Percentiles rank a stretch among this genome's conserved stretches.
Evolutionary conservation across 2,113 vertebrate genomes (phyloP).

Genomic region (Dasyprocta punctata): DNA sequence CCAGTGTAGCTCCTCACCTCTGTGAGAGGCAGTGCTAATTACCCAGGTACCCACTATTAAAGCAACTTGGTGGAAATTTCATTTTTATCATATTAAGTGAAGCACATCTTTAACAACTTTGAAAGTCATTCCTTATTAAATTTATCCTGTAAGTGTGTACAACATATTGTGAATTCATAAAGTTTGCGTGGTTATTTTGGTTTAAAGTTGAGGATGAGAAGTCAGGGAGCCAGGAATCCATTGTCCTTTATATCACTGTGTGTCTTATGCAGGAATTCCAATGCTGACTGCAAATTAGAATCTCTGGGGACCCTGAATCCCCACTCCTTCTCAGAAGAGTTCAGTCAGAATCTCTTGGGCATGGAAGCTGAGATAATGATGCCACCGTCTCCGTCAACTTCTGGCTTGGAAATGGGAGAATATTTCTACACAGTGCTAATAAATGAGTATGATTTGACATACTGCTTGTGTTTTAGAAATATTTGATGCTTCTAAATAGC

Average conservation of each 20-base stretch:
- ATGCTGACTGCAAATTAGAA: not conserved
- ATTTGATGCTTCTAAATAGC: not conserved
- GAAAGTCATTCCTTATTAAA: not conserved
- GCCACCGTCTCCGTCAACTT: no score
- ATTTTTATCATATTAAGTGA: not conserved
- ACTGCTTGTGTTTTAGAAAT: not conserved
- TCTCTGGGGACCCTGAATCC: not conserved
- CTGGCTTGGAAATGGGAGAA: not conserved
- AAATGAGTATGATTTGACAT: no score
- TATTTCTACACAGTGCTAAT: not conserved
- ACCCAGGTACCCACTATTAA: not conserved
- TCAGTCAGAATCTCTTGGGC: not conserved
- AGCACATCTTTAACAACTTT: not conserved
- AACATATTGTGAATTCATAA: not conserved
- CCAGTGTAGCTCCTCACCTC: not conserved
- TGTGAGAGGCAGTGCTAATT: not conserved
- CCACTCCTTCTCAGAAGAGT: fast-evolving
- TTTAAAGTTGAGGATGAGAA: not conserved
- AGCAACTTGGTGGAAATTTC: not conserved
- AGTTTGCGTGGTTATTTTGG: not conserved
- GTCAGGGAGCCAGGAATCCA: fast-evolving
- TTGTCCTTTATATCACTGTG: fast-evolving
- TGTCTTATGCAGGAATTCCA: not conserved
- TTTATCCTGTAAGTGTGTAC: not conserved
- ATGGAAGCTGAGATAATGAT: not conserved